Percentiles rank a stretch among this genome's conserved stretches.
Conservation (phyloP, 2,113 vertebrate genomes). For the Seriola dumerili region DNA sequence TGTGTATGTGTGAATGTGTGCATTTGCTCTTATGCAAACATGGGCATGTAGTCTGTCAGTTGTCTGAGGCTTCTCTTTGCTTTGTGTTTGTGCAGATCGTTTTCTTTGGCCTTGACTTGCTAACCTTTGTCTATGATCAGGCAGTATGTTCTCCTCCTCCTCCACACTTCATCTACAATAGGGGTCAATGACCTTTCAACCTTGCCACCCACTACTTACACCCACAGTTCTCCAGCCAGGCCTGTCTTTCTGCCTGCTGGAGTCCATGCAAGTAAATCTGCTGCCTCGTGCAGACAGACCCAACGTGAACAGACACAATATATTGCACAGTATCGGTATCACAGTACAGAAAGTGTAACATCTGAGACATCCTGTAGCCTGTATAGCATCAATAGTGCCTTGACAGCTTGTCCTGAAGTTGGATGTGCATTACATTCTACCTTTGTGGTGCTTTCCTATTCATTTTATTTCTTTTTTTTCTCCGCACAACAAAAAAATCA, state of each 20-base stretch:
- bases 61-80: conserved; percentile 20
- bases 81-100: conserved; percentile 46
- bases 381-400: conserved; percentile 45
- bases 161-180: conserved; percentile 74
- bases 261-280: conserved; percentile 25
- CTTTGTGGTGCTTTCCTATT: conserved; percentile 22
- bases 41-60: conserved; percentile 8
- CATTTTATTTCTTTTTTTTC: not conserved
- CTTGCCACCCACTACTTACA: conserved; percentile 72
- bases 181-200: conserved; percentile 72
- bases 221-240: conserved; percentile 66
- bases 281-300: conserved; percentile 27
- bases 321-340: conserved; percentile 58
- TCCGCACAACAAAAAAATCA: not conserved
- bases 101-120: conserved; percentile 54
- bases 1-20: not conserved
- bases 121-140: conserved; percentile 59
- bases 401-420: conserved; percentile 32
- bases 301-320: conserved; percentile 22
- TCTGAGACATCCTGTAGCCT: conserved; percentile 66
- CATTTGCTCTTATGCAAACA: conserved; percentile 3
- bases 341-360: conserved; percentile 65
- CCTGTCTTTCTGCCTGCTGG: conserved; percentile 43
- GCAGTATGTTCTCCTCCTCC: conserved; percentile 69
- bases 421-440: conserved; percentile 25